Evolutionary conservation across 2,797 vertebrate genomes (phyloP).

Genomic region (Sciaenops ocellatus): DNA sequence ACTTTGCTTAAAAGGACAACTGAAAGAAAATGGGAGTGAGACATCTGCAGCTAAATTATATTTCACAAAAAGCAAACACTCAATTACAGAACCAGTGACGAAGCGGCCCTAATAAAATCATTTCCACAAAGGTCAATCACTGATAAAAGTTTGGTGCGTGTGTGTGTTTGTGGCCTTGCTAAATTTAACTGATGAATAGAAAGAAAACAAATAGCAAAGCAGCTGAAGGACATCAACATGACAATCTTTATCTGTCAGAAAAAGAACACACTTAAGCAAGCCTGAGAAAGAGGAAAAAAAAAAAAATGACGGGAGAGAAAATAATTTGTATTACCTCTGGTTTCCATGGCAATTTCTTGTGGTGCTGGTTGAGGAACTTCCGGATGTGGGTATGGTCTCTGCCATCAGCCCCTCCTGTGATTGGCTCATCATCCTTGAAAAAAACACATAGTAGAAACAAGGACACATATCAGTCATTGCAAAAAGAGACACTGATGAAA

Average conservation of each 20-base stretch:
- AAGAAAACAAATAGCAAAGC: conserved; percentile 20
- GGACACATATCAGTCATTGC: not conserved
- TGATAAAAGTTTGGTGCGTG: conserved; percentile 20
- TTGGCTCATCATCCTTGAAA: conserved; percentile 83
- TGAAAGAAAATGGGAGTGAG: conserved; percentile 30
- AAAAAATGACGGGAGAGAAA: not conserved
- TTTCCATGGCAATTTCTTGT: conserved; percentile 87
- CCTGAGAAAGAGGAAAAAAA: not conserved
- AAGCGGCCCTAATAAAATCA: conserved; percentile 40
- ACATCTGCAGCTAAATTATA: conserved; percentile 37
- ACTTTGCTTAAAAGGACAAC: conserved; percentile 10
- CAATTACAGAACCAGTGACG: conserved; percentile 15
- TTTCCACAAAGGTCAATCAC: conserved; percentile 41
- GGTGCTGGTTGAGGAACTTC: conserved; percentile 82
- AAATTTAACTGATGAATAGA: conserved; percentile 22
- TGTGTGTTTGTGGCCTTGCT: not conserved
- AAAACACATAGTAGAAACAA: conserved; percentile 34
- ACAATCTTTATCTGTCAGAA: not conserved
- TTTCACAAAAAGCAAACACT: conserved; percentile 40
- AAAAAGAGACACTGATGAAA: not conserved
- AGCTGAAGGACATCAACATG: conserved; percentile 6
- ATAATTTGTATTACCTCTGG: conserved; percentile 80
- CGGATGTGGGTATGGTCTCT: conserved; percentile 77
- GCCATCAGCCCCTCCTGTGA: conserved; percentile 66
- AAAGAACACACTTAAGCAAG: conserved; percentile 1